phyloP scores from a whole-genome alignment of 2,113 vertebrate genomes.

The Conger conger region DNA sequence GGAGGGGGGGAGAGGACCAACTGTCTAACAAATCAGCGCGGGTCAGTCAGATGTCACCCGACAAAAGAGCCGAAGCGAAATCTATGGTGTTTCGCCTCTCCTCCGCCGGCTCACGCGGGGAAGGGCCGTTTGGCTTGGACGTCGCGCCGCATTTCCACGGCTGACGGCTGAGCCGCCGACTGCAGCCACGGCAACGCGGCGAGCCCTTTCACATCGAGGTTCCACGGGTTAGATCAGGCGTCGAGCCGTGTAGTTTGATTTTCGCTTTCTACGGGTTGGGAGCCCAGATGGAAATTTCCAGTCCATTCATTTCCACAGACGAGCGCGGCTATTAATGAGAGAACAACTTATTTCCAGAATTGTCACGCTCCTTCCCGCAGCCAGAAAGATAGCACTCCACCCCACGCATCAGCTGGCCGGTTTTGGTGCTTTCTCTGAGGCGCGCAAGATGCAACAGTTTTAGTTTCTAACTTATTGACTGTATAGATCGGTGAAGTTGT shows the following conservation, averaged over 20 bases:
- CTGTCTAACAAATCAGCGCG: background rate
- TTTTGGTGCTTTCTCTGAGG: background rate
- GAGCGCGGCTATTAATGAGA: background rate
- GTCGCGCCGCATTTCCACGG: background rate
- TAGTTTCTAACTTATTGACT: background rate
- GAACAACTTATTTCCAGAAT: background rate
- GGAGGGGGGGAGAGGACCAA: constrained; percentile 57
- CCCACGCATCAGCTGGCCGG: background rate
- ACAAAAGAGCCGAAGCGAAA: constrained; percentile 46
- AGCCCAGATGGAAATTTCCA: background rate
- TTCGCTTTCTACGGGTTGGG: background rate
- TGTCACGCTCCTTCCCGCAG: background rate
- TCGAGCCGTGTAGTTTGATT: background rate
- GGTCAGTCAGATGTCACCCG: constrained; percentile 54
- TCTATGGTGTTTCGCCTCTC: background rate
- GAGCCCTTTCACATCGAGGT: background rate
- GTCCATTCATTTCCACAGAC: background rate
- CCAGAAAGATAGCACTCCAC: background rate
- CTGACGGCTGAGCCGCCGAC: background rate
- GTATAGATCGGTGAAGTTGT: background rate
- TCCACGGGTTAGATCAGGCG: background rate
- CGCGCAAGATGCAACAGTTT: background rate
- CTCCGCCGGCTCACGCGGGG: background rate
- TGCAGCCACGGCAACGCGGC: background rate
- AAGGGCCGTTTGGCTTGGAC: background rate